Percentiles rank a stretch among this genome's conserved stretches.
phyloP scores from a whole-genome alignment of 2,797 vertebrate genomes.

The Tapera naevia region DNA sequence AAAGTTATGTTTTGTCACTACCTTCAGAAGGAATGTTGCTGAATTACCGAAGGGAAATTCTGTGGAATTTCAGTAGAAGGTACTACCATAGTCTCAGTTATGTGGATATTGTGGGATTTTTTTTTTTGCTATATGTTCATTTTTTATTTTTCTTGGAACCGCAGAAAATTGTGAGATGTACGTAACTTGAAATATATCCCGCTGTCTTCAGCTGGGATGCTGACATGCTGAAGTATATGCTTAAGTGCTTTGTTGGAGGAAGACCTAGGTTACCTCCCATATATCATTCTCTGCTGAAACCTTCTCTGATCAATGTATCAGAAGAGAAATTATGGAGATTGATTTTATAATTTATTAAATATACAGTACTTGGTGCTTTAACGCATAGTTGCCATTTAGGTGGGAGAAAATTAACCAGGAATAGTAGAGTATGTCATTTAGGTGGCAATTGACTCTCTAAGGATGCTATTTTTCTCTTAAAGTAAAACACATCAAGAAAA shows the following conservation, averaged over 20 bases:
- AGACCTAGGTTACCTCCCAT: background rate
- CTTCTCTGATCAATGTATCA: background rate
- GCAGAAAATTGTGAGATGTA: background rate
- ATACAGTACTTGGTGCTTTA: background rate
- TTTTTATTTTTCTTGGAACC: background rate
- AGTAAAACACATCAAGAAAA: background rate
- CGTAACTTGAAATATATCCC: background rate
- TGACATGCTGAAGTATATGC: background rate
- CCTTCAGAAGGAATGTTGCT: background rate
- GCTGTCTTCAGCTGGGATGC: background rate
- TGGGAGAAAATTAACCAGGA: constrained; percentile 8
- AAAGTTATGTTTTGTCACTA: background rate
- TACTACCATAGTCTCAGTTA: background rate
- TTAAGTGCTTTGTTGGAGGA: constrained; percentile 33
- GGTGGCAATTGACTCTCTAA: background rate
- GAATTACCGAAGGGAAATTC: background rate
- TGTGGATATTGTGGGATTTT: background rate
- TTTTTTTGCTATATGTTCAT: background rate
- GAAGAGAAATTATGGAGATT: background rate
- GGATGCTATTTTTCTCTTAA: background rate
- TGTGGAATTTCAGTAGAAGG: background rate
- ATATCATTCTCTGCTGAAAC: background rate
- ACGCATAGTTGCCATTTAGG: background rate
- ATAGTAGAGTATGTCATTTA: background rate
- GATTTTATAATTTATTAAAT: background rate